Base-by-base conservation (phyloP, 1,140 invertebrate species). In the Colletes latitarsis region DNA sequence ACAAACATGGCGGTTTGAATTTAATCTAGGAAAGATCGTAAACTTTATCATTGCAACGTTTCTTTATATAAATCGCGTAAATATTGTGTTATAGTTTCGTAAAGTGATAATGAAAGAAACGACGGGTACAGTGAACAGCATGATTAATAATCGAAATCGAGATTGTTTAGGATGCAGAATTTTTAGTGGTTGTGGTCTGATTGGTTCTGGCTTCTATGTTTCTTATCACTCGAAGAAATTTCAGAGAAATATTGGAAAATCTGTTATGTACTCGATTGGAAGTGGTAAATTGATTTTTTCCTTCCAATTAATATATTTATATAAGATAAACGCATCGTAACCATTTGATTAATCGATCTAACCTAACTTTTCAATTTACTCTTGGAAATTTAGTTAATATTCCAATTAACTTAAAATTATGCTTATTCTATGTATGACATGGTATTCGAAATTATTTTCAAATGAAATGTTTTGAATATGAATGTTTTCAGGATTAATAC, bases 191-290 rank as follows among this genome's bases (percentile, higher is more conserved):
- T 78, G 81, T 64, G 93, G 93, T 21, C 79, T 94, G n/a, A 85
- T 93, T 63, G 92, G 91, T 19, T 90, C 90, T 19, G 92, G 93
- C 57, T 57, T 91, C 69, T 94, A 94, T 75, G 87, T 94, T 19
- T 82, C 71, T 14, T 83, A 91, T 82, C 88, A 93, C 55, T 83
- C 91, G 3, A 90, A 88, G 77, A 90, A 89, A 82, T 88, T 89
- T 46, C 76, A 88, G n/a, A 89, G 77, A 79, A 79, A n/a, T 19
- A 67, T 81, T 66, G 88, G 87, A 49, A 91, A 88, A 81, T 77
- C 73, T 12, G 77, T 88, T 0, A 91, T 92, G 91, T 83, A 88
- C 41, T 70, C 88, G 3, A 72, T 90, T 49, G 89, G 85, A 53
- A 73, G 79, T 55, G 88, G 92, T 92, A 91, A 30, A 67, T 62